These are phyloP conservation scores for Ianthella basta DNA, from an alignment of 37 sponge, comb jelly and placozoan genomes.

Conservation along the genomic window DNA sequence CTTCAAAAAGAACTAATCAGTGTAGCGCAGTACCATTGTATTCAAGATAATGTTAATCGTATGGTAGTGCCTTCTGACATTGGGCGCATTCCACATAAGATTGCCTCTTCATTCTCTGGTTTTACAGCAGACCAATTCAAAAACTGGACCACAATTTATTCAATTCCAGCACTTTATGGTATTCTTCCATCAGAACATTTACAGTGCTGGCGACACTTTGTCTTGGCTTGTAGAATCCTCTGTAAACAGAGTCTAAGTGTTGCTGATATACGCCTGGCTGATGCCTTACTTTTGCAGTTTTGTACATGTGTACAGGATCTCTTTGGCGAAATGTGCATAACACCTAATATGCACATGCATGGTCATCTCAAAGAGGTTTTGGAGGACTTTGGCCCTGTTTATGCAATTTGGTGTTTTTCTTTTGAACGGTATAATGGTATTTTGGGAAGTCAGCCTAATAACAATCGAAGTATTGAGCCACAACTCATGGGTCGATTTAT, in stretches of 20 bases:
- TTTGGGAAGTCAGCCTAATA: slow-evolving; percentile 17
- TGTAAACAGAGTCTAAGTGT: not conserved
- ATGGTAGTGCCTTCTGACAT: slow-evolving; percentile 37
- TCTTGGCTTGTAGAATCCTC: slow-evolving; percentile 23
- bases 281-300: slow-evolving; percentile 8
- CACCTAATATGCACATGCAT: slow-evolving; percentile 47
- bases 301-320: slow-evolving; percentile 21
- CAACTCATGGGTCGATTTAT: slow-evolving; percentile 33
- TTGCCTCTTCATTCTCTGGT: slow-evolving; percentile 17
- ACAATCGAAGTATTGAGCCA: not conserved
- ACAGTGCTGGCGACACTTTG: slow-evolving; percentile 34
- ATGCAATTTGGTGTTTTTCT: slow-evolving; percentile 32
- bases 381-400: slow-evolving; percentile 11
- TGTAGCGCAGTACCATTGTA: not conserved
- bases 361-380: slow-evolving; percentile 10
- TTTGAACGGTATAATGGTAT: slow-evolving; percentile 46
- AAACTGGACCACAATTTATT: slow-evolving; percentile 1
- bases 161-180: slow-evolving; percentile 22
- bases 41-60: slow-evolving; percentile 12
- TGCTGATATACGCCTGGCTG: not conserved
- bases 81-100: slow-evolving; percentile 50
- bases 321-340: slow-evolving; percentile 14
- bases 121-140: slow-evolving; percentile 15
- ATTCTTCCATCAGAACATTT: slow-evolving; percentile 1
- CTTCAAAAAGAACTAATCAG: not conserved